phyloP scores from a whole-genome alignment of 2,888 invertebrate genomes.

The Lithophane socia region DNA sequence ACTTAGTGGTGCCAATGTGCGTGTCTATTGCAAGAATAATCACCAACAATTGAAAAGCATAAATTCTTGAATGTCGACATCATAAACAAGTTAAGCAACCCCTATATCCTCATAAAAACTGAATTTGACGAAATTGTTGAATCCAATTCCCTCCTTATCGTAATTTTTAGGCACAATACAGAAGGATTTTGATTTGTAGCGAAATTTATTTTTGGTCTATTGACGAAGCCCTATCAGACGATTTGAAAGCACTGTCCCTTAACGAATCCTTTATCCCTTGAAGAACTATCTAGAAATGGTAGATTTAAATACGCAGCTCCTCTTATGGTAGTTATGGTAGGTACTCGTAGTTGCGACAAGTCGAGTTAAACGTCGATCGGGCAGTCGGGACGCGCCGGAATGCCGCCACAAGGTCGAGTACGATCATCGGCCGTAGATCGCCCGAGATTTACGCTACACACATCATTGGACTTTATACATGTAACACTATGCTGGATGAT shows the following conservation, averaged over 20 bases:
- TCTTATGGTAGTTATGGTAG: slow-evolving; percentile 27
- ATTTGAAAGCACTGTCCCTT: neutral
- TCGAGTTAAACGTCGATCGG: slow-evolving; percentile 52
- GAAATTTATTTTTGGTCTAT: neutral
- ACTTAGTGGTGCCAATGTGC: neutral
- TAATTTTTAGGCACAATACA: neutral
- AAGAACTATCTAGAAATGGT: slow-evolving; percentile 1
- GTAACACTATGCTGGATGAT: slow-evolving; percentile 26
- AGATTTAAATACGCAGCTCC: slow-evolving; percentile 32
- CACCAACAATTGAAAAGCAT: neutral
- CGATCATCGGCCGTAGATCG: slow-evolving; percentile 84
- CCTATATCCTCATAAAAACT: neutral
- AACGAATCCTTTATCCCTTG: neutral
- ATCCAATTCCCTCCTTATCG: neutral
- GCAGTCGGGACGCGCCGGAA: slow-evolving; percentile 72
- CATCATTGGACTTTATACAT: slow-evolving; percentile 41
- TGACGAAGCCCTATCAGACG: neutral
- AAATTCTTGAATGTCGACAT: neutral
- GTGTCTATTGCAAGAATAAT: neutral
- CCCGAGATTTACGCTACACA: slow-evolving; percentile 73
- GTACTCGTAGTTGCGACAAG: slow-evolving; percentile 37
- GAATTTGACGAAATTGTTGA: neutral
- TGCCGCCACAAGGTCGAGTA: slow-evolving; percentile 85
- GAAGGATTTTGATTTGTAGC: too few relatives aligned
- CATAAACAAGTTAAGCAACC: neutral